phyloP scores from a whole-genome alignment of 1,140 invertebrate species.

The Drosophila saltans region DNA sequence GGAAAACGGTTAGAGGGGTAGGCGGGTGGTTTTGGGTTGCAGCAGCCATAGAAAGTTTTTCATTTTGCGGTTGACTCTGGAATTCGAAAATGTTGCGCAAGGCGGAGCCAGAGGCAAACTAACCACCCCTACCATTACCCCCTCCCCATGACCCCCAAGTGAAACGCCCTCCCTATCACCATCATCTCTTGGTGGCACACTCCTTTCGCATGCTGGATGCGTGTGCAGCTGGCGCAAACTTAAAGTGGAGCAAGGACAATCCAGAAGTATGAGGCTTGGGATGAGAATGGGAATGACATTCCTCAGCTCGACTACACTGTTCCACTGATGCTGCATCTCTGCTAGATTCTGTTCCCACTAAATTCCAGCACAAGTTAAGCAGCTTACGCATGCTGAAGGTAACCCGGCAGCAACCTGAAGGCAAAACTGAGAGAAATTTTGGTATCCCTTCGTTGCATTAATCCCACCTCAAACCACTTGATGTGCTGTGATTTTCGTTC shows the following conservation, averaged over 20 bases:
- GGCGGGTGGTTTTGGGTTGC: constrained; percentile 16
- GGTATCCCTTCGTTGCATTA: constrained; percentile 2
- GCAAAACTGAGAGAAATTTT: constrained; percentile 27
- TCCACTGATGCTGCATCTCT: constrained; percentile 10
- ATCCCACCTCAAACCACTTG: constrained; percentile 5
- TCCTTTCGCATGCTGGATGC: constrained; percentile 37
- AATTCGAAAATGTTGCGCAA: constrained; percentile 76
- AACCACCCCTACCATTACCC: background rate
- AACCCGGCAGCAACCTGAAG: constrained; percentile 36
- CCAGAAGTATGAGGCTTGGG: constrained; percentile 16
- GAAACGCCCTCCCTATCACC: background rate
- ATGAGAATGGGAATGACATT: constrained; percentile 39
- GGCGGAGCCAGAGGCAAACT: constrained; percentile 51
- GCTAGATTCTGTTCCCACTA: constrained; percentile 51
- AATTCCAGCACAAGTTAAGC: constrained; percentile 74
- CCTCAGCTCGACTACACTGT: constrained; percentile 41
- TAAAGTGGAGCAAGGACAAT: constrained; percentile 72
- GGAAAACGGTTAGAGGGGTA: constrained; percentile 37
- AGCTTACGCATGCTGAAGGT: constrained; percentile 65
- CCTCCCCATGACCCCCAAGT: background rate
- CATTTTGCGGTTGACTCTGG: constrained; percentile 77
- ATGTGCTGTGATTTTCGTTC: constrained; percentile 1
- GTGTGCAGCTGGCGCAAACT: constrained; percentile 67
- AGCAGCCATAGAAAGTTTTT: constrained; percentile 75
- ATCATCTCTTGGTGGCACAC: background rate